Evolutionary conservation across 2,888 invertebrate genomes (phyloP).

Genomic region (Drosophila gaucha): DNA sequence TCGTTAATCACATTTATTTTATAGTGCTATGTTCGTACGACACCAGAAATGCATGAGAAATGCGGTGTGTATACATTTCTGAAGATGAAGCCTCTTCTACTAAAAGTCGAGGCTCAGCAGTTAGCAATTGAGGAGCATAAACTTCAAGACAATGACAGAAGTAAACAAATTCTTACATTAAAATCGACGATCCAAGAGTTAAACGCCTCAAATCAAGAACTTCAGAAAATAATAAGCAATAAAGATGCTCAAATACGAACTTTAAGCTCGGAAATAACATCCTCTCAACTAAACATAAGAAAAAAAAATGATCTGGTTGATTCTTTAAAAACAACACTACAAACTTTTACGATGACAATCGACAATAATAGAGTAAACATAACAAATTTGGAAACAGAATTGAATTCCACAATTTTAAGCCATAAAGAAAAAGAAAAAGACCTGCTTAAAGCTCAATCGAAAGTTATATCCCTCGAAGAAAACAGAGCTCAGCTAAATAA

Average conservation of each 20-base stretch:
- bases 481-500: not conserved
- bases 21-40: not conserved
- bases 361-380: too few relatives aligned
- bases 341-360: not conserved
- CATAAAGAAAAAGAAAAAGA: not conserved
- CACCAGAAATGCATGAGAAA: conserved; percentile 11
- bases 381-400: not conserved
- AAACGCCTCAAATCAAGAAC: not conserved
- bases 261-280: not conserved
- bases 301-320: not conserved
- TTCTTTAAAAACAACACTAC: not conserved
- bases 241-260: not conserved
- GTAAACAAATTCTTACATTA: not conserved
- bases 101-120: not conserved
- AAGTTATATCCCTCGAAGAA: not conserved
- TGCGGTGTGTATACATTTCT: conserved; percentile 1
- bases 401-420: not conserved
- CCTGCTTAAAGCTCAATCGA: not conserved
- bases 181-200: not conserved
- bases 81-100: conserved; percentile 10
- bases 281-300: not conserved
- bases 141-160: not conserved
- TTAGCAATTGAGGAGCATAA: not conserved
- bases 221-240: not conserved
- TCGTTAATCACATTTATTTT: not conserved